A percentile compares a stretch with the other conserved stretches of the same genome.
phyloP scores from a whole-genome alignment of 2,888 invertebrate genomes.

The Caenorhabditis wallacei region DNA sequence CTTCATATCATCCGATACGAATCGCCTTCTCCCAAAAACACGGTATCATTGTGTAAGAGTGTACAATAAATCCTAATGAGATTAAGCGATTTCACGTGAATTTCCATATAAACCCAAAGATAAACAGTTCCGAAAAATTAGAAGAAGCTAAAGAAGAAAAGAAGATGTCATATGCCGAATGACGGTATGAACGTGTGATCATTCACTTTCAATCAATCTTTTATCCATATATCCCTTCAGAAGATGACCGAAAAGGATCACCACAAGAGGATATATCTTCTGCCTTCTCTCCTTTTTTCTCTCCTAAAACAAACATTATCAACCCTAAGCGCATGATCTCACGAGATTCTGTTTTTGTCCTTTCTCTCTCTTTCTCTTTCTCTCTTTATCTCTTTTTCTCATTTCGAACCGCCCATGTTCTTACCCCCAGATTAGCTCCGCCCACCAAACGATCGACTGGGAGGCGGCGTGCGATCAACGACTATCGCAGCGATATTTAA shows the following conservation, averaged over 20 bases:
- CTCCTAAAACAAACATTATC: constrained; percentile 61
- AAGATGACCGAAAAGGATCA: neutral
- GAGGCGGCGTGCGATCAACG: constrained; percentile 61
- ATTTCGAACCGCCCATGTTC: constrained; percentile 56
- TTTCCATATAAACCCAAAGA: constrained; percentile 19
- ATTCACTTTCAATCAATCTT: constrained; percentile 32
- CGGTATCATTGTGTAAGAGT: constrained; percentile 8
- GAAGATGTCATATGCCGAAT: constrained; percentile 27
- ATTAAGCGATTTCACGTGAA: constrained; percentile 38
- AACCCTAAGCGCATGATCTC: constrained; percentile 64
- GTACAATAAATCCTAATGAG: constrained; percentile 4
- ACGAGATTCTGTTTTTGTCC: constrained; percentile 51
- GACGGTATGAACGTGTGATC: constrained; percentile 41
- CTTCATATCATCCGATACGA: neutral
- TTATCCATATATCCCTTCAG: constrained; percentile 1
- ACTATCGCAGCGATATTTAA: constrained; percentile 56
- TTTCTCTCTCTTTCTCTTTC: constrained; percentile 23
- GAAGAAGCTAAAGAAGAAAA: constrained; percentile 1
- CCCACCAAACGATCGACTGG: constrained; percentile 26
- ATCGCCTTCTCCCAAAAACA: neutral
- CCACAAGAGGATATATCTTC: constrained; percentile 19
- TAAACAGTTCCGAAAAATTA: constrained; percentile 14
- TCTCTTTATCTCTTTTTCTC: constrained; percentile 9
- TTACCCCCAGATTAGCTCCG: constrained; percentile 42
- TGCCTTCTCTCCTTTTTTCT: constrained; percentile 13